phyloP scores from a whole-genome alignment of 2,797 vertebrate species.

The Rhabdophis nuchalis region DNA sequence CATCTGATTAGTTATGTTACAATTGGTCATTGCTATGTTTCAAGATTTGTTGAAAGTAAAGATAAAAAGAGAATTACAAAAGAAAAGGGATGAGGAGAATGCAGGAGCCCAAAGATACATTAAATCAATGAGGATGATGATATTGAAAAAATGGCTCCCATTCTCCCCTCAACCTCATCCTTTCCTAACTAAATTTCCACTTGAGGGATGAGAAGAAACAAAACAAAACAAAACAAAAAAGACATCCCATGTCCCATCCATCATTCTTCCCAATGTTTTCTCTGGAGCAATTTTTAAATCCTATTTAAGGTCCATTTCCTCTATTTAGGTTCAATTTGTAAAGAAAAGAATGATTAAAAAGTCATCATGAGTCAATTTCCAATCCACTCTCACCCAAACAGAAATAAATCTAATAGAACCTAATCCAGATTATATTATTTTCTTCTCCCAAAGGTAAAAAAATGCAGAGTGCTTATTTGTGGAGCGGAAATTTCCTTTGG shows the following conservation, averaged over 20 bases:
- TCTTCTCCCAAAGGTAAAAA: neutral
- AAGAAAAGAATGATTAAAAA: constrained; percentile 1
- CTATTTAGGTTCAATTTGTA: neutral
- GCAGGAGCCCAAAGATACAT: neutral
- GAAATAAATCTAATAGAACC: neutral
- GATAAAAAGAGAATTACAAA: neutral
- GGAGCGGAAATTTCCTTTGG: neutral
- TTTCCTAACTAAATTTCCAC: neutral
- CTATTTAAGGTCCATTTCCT: neutral
- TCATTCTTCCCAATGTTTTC: neutral
- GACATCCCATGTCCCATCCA: neutral
- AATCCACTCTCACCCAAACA: neutral
- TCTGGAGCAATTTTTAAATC: neutral
- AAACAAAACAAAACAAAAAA: neutral
- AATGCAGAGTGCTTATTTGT: neutral
- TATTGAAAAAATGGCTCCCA: neutral
- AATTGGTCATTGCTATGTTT: neutral
- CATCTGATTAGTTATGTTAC: neutral
- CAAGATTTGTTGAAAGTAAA: neutral
- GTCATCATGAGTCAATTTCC: neutral
- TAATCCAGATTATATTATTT: neutral
- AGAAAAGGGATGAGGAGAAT: neutral
- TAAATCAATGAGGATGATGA: neutral
- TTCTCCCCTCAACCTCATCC: neutral
- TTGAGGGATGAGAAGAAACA: neutral